A percentile compares a stretch with the other conserved stretches of the same genome.
Conservation (phyloP, 2,797 vertebrate genomes). For the Sebastes itinus region DNA sequence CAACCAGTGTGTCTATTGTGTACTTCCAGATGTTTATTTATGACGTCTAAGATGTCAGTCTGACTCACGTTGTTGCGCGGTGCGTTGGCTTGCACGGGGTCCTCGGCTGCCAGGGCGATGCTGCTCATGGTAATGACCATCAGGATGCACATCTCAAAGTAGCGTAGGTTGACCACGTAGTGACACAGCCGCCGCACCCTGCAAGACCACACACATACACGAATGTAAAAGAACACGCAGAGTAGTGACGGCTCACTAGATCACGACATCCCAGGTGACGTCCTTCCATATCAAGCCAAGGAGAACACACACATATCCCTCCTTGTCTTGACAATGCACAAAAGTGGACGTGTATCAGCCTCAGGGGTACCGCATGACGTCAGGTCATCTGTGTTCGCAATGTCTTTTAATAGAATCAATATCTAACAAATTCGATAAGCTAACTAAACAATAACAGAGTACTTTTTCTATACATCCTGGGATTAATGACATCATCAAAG, state of each 20-base stretch:
- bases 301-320: neutral
- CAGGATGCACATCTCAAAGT: slow-evolving; percentile 98
- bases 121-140: slow-evolving; percentile 97
- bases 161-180: slow-evolving; percentile 94
- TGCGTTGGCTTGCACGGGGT: slow-evolving; percentile 90
- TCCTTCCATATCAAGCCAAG: neutral
- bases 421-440: neutral
- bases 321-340: neutral
- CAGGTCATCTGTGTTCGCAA: neutral
- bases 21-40: slow-evolving; percentile 27
- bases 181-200: slow-evolving; percentile 95
- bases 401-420: neutral
- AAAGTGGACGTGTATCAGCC: neutral
- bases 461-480: neutral
- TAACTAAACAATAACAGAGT: too few species aligned
- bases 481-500: too few species aligned
- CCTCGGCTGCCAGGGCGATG: slow-evolving; percentile 95
- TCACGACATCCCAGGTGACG: neutral
- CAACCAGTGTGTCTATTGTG: slow-evolving; percentile 1
- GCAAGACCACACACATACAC: slow-evolving; percentile 35
- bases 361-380: neutral
- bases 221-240: neutral
- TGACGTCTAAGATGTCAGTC: slow-evolving; percentile 5
- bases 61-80: slow-evolving; percentile 92
- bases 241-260: slow-evolving; percentile 1